These are phyloP conservation scores for Athetis lepigone DNA, from an alignment of 2,888 invertebrate genomes.

Conservation along the genomic window DNA sequence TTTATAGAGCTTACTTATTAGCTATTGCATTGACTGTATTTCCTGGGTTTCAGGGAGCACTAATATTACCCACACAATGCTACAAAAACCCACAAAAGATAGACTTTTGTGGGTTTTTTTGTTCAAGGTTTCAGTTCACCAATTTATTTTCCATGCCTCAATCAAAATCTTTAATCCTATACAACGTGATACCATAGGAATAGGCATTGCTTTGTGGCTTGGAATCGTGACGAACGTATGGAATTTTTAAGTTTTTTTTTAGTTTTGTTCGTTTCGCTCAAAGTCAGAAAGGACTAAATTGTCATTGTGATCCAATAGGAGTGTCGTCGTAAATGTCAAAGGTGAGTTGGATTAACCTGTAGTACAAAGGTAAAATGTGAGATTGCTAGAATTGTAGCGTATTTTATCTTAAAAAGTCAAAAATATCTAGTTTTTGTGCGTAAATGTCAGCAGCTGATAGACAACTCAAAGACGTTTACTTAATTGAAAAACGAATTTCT, in stretches of 20 bases:
- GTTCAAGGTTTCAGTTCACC: background rate
- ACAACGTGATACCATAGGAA: background rate
- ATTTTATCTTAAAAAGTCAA: too few species aligned
- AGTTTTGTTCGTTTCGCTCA: constrained; percentile 1
- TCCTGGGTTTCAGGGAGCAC: too few species aligned
- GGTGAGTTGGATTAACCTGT: background rate
- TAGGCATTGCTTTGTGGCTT: constrained; percentile 10
- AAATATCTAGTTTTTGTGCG: too few species aligned
- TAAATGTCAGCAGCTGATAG: too few species aligned
- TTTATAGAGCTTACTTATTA: too few species aligned
- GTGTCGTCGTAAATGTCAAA: constrained; percentile 12
- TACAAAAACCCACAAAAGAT: background rate
- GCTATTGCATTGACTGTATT: too few species aligned
- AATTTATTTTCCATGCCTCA: background rate
- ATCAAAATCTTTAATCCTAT: constrained; percentile 5
- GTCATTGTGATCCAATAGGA: constrained; percentile 5
- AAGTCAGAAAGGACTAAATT: constrained; percentile 1
- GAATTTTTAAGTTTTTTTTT: constrained; percentile 6
- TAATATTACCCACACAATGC: too few species aligned
- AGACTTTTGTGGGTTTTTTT: too few species aligned
- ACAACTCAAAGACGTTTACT: too few species aligned
- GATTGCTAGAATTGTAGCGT: too few species aligned
- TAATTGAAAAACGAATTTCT: too few species aligned
- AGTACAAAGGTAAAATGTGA: too few species aligned
- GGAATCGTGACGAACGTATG: constrained; percentile 6